phyloP scores from a whole-genome alignment of 2,888 invertebrate species.

The Meganola albula region DNA sequence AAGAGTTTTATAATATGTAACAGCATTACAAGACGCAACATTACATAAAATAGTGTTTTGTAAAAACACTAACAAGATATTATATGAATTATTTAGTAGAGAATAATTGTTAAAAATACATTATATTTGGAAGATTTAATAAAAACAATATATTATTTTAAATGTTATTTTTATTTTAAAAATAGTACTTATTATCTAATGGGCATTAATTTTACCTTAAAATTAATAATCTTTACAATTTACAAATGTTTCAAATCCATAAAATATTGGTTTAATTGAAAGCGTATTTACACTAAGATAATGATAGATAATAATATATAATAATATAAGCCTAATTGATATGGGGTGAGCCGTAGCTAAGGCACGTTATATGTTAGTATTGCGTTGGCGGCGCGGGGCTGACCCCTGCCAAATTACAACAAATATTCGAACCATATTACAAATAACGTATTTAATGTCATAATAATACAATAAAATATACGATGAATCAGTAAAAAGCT shows the following conservation, averaged over 20 bases:
- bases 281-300: slow-evolving; percentile 74
- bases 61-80: too few species aligned
- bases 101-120: too few species aligned
- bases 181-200: slow-evolving; percentile 72
- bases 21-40: too few species aligned
- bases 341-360: slow-evolving; percentile 72
- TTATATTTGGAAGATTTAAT: too few species aligned
- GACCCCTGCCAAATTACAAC: slow-evolving; percentile 22
- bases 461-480: slow-evolving; percentile 47
- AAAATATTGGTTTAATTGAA: slow-evolving; percentile 76
- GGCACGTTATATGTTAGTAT: slow-evolving; percentile 66
- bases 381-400: slow-evolving; percentile 30
- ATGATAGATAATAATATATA: slow-evolving; percentile 67
- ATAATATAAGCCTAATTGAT: slow-evolving; percentile 70
- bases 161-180: slow-evolving; percentile 76
- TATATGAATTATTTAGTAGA: too few species aligned
- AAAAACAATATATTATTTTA: slow-evolving; percentile 62
- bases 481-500: slow-evolving; percentile 48
- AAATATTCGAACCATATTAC: slow-evolving; percentile 41
- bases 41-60: too few species aligned
- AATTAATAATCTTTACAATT: slow-evolving; percentile 78
- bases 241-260: slow-evolving; percentile 77
- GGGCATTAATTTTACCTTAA: slow-evolving; percentile 75
- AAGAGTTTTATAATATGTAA: too few species aligned
- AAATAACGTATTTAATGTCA: slow-evolving; percentile 48